Conservation (phyloP, 2,888 invertebrate genomes). For the Eupithecia pulchellata region DNA sequence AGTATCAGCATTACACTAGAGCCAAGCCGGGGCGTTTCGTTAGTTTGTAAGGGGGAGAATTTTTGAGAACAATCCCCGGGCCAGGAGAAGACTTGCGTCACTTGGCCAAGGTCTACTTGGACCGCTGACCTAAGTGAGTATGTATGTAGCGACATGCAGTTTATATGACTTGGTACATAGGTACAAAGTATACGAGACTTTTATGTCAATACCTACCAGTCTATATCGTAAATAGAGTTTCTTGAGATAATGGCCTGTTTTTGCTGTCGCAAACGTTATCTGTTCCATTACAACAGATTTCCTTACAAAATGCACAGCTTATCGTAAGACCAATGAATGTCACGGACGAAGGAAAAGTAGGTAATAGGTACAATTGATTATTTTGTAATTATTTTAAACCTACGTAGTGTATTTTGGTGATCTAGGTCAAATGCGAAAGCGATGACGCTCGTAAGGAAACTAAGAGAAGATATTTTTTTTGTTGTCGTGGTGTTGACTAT, state of each 20-base stretch:
- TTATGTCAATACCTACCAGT: background rate
- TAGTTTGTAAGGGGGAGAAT: too few species aligned
- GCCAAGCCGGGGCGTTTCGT: too few species aligned
- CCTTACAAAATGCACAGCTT: slow-evolving; percentile 27
- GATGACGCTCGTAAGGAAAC: background rate
- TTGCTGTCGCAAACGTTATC: slow-evolving; percentile 16
- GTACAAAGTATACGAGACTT: too few species aligned
- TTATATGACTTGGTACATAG: too few species aligned
- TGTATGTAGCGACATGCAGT: too few species aligned
- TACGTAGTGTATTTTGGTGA: background rate
- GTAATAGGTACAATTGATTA: slow-evolving; percentile 28
- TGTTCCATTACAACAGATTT: slow-evolving; percentile 28
- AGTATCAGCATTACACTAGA: too few species aligned
- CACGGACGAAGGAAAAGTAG: slow-evolving; percentile 41
- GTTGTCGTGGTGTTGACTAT: background rate
- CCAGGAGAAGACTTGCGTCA: too few species aligned
- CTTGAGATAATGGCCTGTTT: slow-evolving; percentile 16
- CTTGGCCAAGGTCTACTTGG: too few species aligned
- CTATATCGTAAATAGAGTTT: background rate
- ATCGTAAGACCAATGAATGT: slow-evolving; percentile 37
- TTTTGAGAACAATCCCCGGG: too few species aligned
- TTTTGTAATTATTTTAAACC: background rate
- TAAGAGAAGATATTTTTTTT: background rate
- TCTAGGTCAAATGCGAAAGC: background rate
- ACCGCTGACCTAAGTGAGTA: too few species aligned